Conservation (phyloP, 2,113 vertebrate species). For the Takifugu bimaculatus region DNA sequence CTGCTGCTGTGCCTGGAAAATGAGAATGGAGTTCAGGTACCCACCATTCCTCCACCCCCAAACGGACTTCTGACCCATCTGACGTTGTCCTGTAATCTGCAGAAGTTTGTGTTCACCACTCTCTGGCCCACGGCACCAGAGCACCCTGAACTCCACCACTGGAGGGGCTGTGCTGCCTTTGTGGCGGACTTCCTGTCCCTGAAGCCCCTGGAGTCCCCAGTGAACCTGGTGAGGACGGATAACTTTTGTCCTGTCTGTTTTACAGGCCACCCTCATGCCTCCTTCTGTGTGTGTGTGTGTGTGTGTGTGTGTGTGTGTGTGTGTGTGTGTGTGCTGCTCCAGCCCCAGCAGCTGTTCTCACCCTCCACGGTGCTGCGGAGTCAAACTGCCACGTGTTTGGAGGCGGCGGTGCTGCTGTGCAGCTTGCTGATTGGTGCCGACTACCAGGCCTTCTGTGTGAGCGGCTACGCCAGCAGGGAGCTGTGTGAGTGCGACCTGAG, state of each 20-base stretch:
- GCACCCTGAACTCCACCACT: constrained; percentile 76
- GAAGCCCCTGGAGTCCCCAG: constrained; percentile 76
- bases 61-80: neutral
- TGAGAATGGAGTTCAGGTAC: constrained; percentile 82
- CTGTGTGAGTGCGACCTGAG: constrained; percentile 83
- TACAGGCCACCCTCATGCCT: neutral
- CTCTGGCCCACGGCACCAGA: constrained; percentile 77
- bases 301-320: too few species aligned
- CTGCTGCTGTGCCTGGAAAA: constrained; percentile 84
- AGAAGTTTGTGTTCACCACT: constrained; percentile 93
- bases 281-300: too few species aligned
- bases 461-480: constrained; percentile 82
- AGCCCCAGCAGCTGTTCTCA: constrained; percentile 83
- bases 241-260: too few species aligned
- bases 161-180: constrained; percentile 84
- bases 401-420: constrained; percentile 83
- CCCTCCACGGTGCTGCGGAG: constrained; percentile 75
- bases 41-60: neutral
- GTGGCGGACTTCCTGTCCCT: constrained; percentile 81
- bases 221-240: constrained; percentile 70
- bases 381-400: constrained; percentile 86
- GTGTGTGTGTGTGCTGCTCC: neutral
- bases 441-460: constrained; percentile 89
- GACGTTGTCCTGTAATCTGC: constrained; percentile 2
- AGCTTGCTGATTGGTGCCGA: constrained; percentile 83